Conservation (phyloP, 2,888 invertebrate species). For the Nebria brevicollis region DNA sequence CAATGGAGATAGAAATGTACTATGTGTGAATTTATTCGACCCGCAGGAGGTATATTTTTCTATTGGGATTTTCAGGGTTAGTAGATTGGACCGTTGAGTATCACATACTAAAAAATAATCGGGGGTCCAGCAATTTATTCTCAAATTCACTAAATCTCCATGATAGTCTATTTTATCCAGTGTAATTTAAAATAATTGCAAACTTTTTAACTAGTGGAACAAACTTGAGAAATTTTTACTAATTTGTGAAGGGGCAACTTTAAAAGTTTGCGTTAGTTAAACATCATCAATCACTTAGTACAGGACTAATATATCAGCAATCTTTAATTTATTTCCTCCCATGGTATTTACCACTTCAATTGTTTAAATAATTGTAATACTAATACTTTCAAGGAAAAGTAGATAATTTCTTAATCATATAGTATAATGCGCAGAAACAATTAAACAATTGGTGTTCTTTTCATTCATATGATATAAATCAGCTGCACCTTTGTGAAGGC, state of each 20-base stretch:
- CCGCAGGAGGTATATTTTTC: no score
- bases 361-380: not conserved
- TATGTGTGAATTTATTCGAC: no score
- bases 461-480: not conserved
- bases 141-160: no score
- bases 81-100: no score
- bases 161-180: no score
- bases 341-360: not conserved
- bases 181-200: no score
- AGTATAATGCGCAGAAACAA: not conserved
- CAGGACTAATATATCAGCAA: not conserved
- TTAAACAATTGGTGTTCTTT: not conserved
- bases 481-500: not conserved
- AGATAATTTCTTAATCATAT: not conserved
- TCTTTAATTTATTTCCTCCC: not conserved
- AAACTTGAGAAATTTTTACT: not conserved
- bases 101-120: no score
- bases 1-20: no score
- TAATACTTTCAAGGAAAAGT: not conserved
- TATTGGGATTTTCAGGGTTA: no score
- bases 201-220: no score
- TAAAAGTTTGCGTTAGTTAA: not conserved
- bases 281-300: not conserved
- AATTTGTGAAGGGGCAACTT: not conserved
- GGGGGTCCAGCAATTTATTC: no score